Percentiles rank a stretch among this genome's conserved stretches.
phyloP scores from a whole-genome alignment of 2,888 invertebrate genomes.

The Elysia crispata region DNA sequence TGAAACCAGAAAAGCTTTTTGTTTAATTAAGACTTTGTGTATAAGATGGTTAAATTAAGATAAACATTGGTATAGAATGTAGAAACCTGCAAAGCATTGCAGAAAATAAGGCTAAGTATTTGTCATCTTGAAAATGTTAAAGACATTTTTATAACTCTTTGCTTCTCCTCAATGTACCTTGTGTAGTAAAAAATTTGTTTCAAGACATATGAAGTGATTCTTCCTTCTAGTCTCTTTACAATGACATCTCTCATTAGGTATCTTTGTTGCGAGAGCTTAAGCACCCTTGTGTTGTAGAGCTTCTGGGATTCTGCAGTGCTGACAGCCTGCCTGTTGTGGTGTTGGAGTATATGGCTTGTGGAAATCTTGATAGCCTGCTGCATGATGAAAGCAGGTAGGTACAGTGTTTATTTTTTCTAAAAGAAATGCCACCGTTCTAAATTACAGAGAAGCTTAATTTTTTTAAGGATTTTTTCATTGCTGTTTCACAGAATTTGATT shows the following conservation, averaged over 20 bases:
- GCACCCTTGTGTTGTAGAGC: constrained; percentile 71
- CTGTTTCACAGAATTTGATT: too few species aligned
- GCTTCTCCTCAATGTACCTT: background rate
- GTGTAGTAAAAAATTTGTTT: background rate
- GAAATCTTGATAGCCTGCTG: constrained; percentile 67
- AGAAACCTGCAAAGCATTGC: too few species aligned
- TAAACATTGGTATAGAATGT: too few species aligned
- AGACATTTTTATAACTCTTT: background rate
- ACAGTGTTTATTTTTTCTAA: too few species aligned
- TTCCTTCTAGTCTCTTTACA: background rate
- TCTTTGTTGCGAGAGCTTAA: constrained; percentile 69
- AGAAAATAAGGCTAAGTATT: too few species aligned
- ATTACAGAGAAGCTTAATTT: too few species aligned
- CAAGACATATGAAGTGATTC: background rate
- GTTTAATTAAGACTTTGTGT: too few species aligned
- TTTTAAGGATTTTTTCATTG: too few species aligned
- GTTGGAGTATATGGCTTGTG: constrained; percentile 71
- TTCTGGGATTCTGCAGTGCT: constrained; percentile 70
- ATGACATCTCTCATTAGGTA: constrained; percentile 59
- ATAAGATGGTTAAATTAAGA: too few species aligned
- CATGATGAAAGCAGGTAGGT: constrained; percentile 62
- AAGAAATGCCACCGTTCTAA: too few species aligned
- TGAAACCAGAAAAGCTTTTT: too few species aligned
- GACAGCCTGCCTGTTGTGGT: constrained; percentile 69
- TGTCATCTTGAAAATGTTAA: too few species aligned